These are phyloP conservation scores for Hemibagrus guttatus DNA, from an alignment of 2,797 vertebrate genomes.

Conservation along the genomic window DNA sequence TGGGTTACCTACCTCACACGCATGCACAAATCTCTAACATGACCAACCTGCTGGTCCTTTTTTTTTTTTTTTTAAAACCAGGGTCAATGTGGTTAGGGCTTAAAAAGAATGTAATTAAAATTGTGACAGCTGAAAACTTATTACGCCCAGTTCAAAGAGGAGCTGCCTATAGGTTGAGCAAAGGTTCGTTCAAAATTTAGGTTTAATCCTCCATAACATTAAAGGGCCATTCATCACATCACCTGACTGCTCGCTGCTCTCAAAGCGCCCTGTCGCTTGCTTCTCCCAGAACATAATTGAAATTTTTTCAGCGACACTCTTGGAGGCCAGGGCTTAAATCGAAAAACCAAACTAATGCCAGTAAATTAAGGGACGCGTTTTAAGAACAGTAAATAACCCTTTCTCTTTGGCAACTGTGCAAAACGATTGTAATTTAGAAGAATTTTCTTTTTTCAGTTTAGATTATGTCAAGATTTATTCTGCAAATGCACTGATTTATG, in stretches of 20 bases:
- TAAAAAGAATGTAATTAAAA: constrained; percentile 92
- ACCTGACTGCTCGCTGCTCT: constrained; percentile 73
- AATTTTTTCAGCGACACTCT: constrained; percentile 61
- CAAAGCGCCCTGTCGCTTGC: constrained; percentile 70
- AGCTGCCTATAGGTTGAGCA: constrained; percentile 74
- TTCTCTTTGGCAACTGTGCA: constrained; percentile 40
- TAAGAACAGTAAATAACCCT: constrained; percentile 65
- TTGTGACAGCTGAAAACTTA: constrained; percentile 81
- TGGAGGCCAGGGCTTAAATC: constrained; percentile 64
- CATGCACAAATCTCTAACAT: constrained; percentile 56
- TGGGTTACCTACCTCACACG: constrained; percentile 69
- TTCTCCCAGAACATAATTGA: constrained; percentile 74
- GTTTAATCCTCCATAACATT: constrained; percentile 82
- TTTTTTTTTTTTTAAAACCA: constrained; percentile 65
- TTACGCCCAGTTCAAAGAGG: constrained; percentile 77
- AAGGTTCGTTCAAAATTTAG: constrained; percentile 78
- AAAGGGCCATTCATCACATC: constrained; percentile 81
- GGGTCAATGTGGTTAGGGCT: constrained; percentile 85
- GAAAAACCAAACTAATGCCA: constrained; percentile 70
- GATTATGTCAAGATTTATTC: background rate
- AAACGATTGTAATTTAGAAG: background rate
- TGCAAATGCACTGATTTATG: background rate
- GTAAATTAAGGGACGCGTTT: constrained; percentile 70
- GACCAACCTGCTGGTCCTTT: constrained; percentile 63
- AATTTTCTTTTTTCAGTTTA: background rate